phyloP scores from a whole-genome alignment of 2,888 invertebrate species.

The Nowickia ferox region DNA sequence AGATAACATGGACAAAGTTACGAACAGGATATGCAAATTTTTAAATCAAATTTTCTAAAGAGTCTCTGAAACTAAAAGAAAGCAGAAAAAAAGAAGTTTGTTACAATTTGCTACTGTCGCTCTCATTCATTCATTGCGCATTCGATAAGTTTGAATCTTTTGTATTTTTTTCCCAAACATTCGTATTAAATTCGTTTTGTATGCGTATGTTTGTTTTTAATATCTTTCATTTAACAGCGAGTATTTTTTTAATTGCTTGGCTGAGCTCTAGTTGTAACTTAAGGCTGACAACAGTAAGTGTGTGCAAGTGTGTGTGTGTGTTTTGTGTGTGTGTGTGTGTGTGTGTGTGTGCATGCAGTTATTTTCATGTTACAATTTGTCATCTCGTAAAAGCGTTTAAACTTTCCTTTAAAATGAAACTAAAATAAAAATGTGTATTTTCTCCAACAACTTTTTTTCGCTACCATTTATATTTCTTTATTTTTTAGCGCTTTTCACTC shows the following conservation, averaged over 20 bases:
- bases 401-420: conserved; percentile 70
- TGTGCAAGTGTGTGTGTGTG: conserved; percentile 3
- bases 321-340: neutral
- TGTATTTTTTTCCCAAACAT: conserved; percentile 39
- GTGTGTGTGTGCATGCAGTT: conserved; percentile 10
- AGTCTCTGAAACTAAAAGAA: neutral
- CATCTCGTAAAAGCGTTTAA: conserved; percentile 39
- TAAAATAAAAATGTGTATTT: conserved; percentile 46
- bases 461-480: conserved; percentile 27
- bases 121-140: neutral
- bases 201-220: neutral
- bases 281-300: neutral
- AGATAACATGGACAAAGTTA: conserved; percentile 8
- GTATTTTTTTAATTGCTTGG: conserved; percentile 53
- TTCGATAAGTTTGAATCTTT: conserved; percentile 4
- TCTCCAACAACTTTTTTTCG: conserved; percentile 53
- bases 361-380: conserved; percentile 65
- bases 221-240: conserved; percentile 30
- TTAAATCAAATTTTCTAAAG: conserved; percentile 23
- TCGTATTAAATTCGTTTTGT: conserved; percentile 42
- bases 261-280: conserved; percentile 6
- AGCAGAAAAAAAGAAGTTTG: neutral
- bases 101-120: conserved; percentile 47
- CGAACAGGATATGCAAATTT: conserved; percentile 62
- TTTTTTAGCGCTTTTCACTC: conserved; percentile 62